Base-by-base conservation (phyloP, 2,113 vertebrate species). In the Corythoichthys intestinalis region DNA sequence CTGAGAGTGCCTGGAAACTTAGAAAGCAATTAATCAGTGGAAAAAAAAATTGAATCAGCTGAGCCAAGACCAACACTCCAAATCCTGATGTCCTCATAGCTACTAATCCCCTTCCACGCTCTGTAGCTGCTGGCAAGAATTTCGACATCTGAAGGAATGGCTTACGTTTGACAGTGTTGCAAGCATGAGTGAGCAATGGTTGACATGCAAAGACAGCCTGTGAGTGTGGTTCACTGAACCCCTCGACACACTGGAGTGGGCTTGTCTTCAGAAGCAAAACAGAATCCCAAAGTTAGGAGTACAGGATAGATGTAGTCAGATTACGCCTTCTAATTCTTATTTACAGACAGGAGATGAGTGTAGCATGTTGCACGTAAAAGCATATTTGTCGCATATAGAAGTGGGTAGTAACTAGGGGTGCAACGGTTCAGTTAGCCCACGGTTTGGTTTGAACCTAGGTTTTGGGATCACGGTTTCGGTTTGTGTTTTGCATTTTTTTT, bases 131-230 rank as follows among this genome's bases (percentile, higher is more conserved):
- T 69, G 73, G 77, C 72, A 77, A 83, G 77, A 53, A 74, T 70
- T 70, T 77, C 15, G 70, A 73, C 67, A 74, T 73, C 48, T 58
- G 66, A 60, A 71, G 70, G 44, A 69, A 74, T 52, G 49, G 46
- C 63, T 59, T 75, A 63, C 81, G 78, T 76, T 52, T 71, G 75
- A 79, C 71, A 63, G 56, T 6, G 5, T 7, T 6, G 58, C 56
- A 64, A 57, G 62, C 41, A 49, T 76, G 49, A 67, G 70, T 58
- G 65, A 82, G 64, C 69, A 73, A 67, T 61, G 63, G 66, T 80
- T 81, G 74, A 78, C 76, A 76, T 78, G 65, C 71, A 57, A 72
- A 67, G 65, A 76, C 76, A 79, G 76, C 70, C n/a, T 50, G 67
- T 67, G 54, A 66, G 56, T 54, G 17, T 74, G 77, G 82, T 76